Conservation (phyloP, 2,888 invertebrate species). For the Nycteola revayana region DNA sequence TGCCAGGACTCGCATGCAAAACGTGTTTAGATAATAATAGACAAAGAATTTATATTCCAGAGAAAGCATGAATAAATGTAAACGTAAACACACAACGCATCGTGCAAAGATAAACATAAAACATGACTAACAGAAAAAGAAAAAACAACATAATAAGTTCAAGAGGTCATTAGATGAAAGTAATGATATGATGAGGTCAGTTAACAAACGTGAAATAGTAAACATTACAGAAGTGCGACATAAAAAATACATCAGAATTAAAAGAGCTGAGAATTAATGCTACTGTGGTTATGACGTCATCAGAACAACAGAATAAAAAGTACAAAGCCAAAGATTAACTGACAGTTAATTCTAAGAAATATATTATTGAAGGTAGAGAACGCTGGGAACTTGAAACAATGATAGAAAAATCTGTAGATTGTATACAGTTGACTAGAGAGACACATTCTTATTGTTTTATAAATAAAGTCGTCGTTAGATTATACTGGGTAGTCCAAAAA, state of each 20-base stretch:
- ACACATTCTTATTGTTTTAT: too few species aligned
- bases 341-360: slow-evolving; percentile 9
- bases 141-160: slow-evolving; percentile 31
- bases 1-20: slow-evolving; percentile 15
- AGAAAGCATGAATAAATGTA: slow-evolving; percentile 27
- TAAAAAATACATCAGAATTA: slow-evolving; percentile 9
- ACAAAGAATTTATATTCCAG: slow-evolving; percentile 23
- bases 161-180: slow-evolving; percentile 48
- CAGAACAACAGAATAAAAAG: slow-evolving; percentile 1
- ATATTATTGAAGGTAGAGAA: slow-evolving; percentile 12
- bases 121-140: slow-evolving; percentile 24
- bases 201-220: slow-evolving; percentile 32
- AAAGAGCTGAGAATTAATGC: slow-evolving; percentile 14
- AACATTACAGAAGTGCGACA: slow-evolving; percentile 10
- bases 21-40: slow-evolving; percentile 10
- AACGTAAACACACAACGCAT: slow-evolving; percentile 24
- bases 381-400: slow-evolving; percentile 41
- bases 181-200: slow-evolving; percentile 39
- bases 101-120: slow-evolving; percentile 29
- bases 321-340: slow-evolving; percentile 4
- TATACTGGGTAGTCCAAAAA: too few species aligned
- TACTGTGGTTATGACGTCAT: slow-evolving; percentile 12
- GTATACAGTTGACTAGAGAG: slow-evolving; percentile 19
- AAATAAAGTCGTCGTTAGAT: too few species aligned
- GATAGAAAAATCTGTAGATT: slow-evolving; percentile 29